Evolutionary conservation across 2,797 vertebrate species (phyloP).

Genomic region (Otolemur crassicaudatus): DNA sequence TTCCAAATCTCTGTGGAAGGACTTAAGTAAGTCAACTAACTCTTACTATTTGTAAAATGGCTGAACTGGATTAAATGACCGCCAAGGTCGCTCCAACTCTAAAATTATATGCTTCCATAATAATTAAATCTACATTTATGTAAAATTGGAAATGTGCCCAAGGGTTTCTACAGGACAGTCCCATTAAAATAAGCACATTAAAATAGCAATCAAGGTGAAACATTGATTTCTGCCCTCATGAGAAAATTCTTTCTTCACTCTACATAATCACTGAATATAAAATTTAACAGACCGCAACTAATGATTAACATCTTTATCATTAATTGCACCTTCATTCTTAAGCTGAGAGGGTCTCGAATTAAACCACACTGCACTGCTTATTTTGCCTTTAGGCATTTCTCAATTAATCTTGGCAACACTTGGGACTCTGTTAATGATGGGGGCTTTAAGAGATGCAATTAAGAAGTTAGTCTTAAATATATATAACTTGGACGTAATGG

Average conservation of each 20-base stretch:
- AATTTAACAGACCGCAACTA: constrained; percentile 72
- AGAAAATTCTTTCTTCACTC: constrained; percentile 75
- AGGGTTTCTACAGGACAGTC: constrained; percentile 66
- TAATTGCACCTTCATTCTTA: constrained; percentile 74
- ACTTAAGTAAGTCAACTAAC: neutral
- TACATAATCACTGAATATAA: constrained; percentile 68
- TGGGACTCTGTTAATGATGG: constrained; percentile 68
- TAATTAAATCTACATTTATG: constrained; percentile 75
- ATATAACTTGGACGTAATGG: constrained; percentile 69
- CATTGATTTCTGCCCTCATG: constrained; percentile 66
- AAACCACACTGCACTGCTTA: constrained; percentile 62
- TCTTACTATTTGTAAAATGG: constrained; percentile 63
- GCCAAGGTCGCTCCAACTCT: constrained; percentile 47
- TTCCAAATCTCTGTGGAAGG: neutral
- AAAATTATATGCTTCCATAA: constrained; percentile 71
- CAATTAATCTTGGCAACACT: constrained; percentile 76
- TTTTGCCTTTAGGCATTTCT: constrained; percentile 82
- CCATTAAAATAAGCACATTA: constrained; percentile 77
- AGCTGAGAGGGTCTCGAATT: constrained; percentile 64
- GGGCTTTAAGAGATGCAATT: constrained; percentile 75
- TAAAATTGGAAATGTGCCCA: constrained; percentile 73
- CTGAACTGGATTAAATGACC: constrained; percentile 59
- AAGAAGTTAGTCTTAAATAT: constrained; percentile 57
- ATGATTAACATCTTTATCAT: constrained; percentile 82
- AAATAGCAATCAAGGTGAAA: constrained; percentile 76